Conservation (phyloP, 2,888 invertebrate genomes). For the Trachelus troglodyta region DNA sequence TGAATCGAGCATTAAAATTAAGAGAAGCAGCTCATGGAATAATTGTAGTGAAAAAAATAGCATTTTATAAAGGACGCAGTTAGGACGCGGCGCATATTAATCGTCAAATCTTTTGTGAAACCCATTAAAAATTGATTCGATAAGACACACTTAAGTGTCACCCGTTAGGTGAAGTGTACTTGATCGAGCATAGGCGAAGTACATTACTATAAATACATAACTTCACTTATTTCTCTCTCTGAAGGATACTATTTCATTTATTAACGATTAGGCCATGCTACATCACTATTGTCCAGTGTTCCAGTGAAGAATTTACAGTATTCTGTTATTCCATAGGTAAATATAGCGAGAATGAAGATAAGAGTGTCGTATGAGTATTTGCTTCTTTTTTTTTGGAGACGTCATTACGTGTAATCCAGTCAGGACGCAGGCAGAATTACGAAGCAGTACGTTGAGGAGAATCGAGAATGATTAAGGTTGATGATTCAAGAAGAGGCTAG, state of each 20-base stretch:
- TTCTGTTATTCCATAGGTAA: neutral
- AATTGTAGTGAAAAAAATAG: neutral
- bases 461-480: neutral
- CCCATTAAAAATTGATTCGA: neutral
- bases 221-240: neutral
- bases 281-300: conserved; percentile 1
- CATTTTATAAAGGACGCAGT: neutral
- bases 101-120: neutral
- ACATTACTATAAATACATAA: neutral
- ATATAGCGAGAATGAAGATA: neutral
- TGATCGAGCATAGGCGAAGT: neutral
- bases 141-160: neutral
- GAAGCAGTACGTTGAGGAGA: neutral
- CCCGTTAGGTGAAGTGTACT: neutral
- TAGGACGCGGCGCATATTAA: neutral
- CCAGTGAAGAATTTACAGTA: conserved; percentile 9
- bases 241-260: conserved; percentile 1
- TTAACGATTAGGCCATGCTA: conserved; percentile 1
- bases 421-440: no score
- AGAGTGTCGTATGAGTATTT: neutral
- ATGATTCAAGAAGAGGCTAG: neutral
- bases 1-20: neutral
- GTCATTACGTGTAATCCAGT: no score
- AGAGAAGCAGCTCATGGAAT: neutral
- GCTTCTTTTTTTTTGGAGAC: no score